A percentile compares a stretch with the other conserved stretches of the same genome.
Conservation (phyloP, 1,140 invertebrate genomes). For the Cecropterus lyciades region DNA sequence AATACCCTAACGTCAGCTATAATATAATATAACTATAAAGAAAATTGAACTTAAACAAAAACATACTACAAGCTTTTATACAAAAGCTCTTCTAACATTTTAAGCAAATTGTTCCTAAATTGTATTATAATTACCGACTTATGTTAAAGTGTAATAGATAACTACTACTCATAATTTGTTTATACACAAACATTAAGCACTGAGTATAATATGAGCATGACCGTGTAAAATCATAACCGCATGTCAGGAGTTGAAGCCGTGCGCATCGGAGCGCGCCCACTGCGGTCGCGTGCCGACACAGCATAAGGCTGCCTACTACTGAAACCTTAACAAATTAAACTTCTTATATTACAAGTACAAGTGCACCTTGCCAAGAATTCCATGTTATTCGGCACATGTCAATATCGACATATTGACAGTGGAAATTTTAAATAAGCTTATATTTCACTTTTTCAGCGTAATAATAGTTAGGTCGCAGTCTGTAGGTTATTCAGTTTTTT, state of each 20-base stretch:
- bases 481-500: no score
- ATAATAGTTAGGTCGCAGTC: no score
- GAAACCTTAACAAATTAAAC: constrained; percentile 72
- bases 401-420: constrained; percentile 2
- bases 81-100: no score
- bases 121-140: no score
- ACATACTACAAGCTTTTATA: no score
- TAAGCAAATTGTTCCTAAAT: no score
- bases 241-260: constrained; percentile 50
- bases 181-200: not conserved
- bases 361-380: constrained; percentile 32
- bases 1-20: no score
- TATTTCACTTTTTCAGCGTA: no score
- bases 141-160: no score
- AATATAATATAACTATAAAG: no score
- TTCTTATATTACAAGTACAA: constrained; percentile 55
- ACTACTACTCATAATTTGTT: not conserved
- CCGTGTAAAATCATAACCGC: constrained; percentile 43
- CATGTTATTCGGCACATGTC: constrained; percentile 12
- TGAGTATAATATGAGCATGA: not conserved
- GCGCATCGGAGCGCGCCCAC: constrained; percentile 50
- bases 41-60: no score
- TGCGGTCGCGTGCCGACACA: constrained; percentile 68
- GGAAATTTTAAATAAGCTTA: not conserved
- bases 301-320: constrained; percentile 60